phyloP scores from a whole-genome alignment of 1,140 invertebrate species.

The Meteorus sp. region DNA sequence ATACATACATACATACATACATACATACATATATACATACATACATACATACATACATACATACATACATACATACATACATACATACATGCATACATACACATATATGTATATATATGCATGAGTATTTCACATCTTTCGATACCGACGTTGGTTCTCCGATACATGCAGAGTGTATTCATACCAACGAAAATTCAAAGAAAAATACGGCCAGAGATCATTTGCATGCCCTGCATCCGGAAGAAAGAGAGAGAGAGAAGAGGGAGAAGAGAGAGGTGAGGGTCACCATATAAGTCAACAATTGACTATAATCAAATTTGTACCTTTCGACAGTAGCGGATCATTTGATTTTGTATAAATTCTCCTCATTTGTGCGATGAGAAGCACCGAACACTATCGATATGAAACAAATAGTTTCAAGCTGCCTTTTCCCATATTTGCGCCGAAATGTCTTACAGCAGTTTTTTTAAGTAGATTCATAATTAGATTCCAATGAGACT shows the following conservation, averaged over 20 bases:
- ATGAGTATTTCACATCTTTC: conserved; percentile 28
- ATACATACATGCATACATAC: conserved; percentile 29
- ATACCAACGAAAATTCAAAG: no score
- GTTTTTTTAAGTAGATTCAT: conserved; percentile 17
- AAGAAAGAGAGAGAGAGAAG: conserved; percentile 16
- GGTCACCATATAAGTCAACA: background rate
- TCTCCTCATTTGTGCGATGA: no score
- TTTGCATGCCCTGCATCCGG: no score
- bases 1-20: background rate
- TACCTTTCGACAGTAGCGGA: background rate
- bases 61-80: conserved; percentile 16
- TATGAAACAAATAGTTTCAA: background rate
- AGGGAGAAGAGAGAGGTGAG: background rate
- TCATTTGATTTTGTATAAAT: conserved; percentile 18
- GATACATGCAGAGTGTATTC: no score
- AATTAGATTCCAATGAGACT: background rate
- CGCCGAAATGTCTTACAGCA: background rate
- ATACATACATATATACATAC: no score
- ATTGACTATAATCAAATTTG: conserved; percentile 18
- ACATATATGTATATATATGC: conserved; percentile 26
- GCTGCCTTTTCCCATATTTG: conserved; percentile 8
- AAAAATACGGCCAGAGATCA: no score
- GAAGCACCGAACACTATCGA: no score
- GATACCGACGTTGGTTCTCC: no score
- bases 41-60: no score